phyloP scores from a whole-genome alignment of 2,113 vertebrate species.

The Siniperca chuatsi region DNA sequence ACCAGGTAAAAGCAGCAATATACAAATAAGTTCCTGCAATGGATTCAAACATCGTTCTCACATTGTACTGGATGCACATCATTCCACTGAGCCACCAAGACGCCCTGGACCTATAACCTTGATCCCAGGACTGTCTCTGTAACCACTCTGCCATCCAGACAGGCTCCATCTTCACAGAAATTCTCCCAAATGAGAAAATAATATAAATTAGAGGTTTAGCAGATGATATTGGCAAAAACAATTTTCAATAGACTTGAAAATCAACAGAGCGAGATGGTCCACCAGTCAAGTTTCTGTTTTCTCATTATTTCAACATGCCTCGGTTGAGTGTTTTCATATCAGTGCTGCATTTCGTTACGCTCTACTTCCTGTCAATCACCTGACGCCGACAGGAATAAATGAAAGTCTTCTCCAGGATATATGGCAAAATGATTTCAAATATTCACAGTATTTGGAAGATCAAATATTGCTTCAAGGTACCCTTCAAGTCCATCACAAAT shows the following conservation, averaged over 20 bases:
- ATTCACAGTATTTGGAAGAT: not conserved
- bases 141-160: not conserved
- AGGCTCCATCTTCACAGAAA: not conserved
- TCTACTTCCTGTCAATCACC: conserved; percentile 31
- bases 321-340: conserved; percentile 31
- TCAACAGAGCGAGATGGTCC: not conserved
- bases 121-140: not conserved
- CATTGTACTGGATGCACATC: not conserved
- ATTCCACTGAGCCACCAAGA: not conserved
- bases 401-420: not conserved
- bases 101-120: not conserved
- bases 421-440: not conserved
- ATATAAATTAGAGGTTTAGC: not conserved
- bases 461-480: not conserved
- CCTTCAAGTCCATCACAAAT: not conserved
- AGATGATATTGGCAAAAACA: not conserved
- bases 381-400: conserved; percentile 10
- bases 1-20: not conserved
- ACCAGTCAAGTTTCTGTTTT: conserved; percentile 11
- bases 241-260: conserved; percentile 14
- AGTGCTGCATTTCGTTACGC: conserved; percentile 8
- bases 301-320: conserved; percentile 18
- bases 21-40: not conserved
- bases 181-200: conserved; percentile 2
- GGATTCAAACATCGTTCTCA: not conserved